Conservation (phyloP, 1,140 invertebrate genomes). For the Apis florea region DNA sequence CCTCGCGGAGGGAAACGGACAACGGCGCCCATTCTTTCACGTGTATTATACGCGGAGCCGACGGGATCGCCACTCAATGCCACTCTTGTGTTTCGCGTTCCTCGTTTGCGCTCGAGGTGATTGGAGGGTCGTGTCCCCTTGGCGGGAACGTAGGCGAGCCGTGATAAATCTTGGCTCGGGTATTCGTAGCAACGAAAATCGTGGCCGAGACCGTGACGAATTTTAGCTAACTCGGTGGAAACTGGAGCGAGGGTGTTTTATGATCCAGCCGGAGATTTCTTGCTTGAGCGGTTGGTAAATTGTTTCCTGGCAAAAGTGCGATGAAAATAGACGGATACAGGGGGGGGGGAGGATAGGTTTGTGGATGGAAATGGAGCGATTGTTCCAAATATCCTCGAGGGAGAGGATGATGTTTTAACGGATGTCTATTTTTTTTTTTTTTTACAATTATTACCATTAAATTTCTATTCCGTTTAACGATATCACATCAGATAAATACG, state of each 20-base stretch:
- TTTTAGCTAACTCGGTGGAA: constrained; percentile 33
- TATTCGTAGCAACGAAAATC: constrained; percentile 52
- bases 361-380: no score
- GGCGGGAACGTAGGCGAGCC: constrained; percentile 61
- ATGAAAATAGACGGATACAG: neutral
- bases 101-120: constrained; percentile 42
- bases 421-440: no score
- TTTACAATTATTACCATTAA: no score
- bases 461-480: no score
- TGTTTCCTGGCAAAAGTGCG: neutral
- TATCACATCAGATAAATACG: no score
- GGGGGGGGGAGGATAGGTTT: no score
- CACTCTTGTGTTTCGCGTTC: constrained; percentile 45
- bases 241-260: constrained; percentile 9
- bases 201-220: constrained; percentile 49
- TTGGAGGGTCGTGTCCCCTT: constrained; percentile 50
- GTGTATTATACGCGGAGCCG: constrained; percentile 35
- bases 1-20: constrained; percentile 33
- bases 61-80: constrained; percentile 53
- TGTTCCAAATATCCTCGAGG: no score
- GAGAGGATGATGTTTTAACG: no score
- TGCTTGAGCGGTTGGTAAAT: neutral
- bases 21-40: constrained; percentile 60
- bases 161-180: constrained; percentile 62
- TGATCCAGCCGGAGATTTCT: neutral